Evolutionary conservation across 1,140 invertebrate species (phyloP).

Genomic region (Helicoverpa armigera): DNA sequence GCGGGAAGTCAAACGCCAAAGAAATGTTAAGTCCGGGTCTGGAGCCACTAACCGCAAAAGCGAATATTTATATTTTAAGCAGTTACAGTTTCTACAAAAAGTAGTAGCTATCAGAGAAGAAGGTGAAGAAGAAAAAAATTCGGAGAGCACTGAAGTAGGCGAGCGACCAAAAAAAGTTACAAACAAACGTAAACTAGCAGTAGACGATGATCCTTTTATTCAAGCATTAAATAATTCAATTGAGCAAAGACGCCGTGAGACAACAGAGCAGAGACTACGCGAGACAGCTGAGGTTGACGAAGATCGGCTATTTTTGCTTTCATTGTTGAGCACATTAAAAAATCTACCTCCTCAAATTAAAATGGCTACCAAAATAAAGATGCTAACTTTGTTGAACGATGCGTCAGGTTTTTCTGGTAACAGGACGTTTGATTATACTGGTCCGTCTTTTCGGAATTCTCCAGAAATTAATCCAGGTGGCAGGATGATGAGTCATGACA

Average conservation of each 20-base stretch:
- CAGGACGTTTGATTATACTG: constrained; percentile 30
- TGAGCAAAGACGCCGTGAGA: constrained; percentile 35
- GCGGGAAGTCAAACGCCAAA: constrained; percentile 57
- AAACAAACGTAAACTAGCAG: constrained; percentile 48
- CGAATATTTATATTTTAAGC: constrained; percentile 61
- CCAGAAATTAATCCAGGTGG: constrained; percentile 31
- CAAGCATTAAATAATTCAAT: constrained; percentile 30
- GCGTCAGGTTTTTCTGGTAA: constrained; percentile 43
- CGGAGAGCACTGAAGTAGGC: constrained; percentile 28
- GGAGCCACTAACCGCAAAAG: constrained; percentile 54
- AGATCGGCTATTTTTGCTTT: constrained; percentile 56
- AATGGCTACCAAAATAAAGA: constrained; percentile 57
- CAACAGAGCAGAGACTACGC: constrained; percentile 27
- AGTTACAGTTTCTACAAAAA: constrained; percentile 54
- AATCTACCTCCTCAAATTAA: constrained; percentile 53
- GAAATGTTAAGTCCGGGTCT: constrained; percentile 50
- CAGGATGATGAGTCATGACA: constrained; percentile 28
- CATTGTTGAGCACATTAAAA: constrained; percentile 56
- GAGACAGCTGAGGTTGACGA: constrained; percentile 50
- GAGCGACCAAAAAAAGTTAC: constrained; percentile 47
- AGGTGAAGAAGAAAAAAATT: constrained; percentile 53
- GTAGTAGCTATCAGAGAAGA: constrained; percentile 51
- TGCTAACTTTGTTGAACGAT: constrained; percentile 54
- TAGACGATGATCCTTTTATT: constrained; percentile 51
- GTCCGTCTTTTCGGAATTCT: constrained; percentile 24